Evolutionary conservation across 2,888 invertebrate species (phyloP).

Genomic region (Malachius bipustulatus): DNA sequence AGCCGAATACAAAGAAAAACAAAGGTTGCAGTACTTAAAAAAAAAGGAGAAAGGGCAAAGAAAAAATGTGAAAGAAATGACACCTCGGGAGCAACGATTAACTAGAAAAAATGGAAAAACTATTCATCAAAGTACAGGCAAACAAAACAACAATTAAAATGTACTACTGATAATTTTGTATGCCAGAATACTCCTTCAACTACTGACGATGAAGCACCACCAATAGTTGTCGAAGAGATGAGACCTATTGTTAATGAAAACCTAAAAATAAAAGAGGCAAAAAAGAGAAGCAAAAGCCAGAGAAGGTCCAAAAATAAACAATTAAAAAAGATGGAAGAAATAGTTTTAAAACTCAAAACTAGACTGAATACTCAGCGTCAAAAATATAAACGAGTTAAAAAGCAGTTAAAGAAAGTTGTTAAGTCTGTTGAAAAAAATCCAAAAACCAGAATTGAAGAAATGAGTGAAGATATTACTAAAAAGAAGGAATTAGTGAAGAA

Average conservation of each 20-base stretch:
- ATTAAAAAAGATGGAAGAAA: too few species aligned
- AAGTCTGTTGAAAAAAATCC: too few species aligned
- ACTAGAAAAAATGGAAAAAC: conserved; percentile 5
- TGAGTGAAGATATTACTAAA: too few species aligned
- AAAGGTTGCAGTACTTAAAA: conserved; percentile 2
- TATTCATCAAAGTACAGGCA: conserved; percentile 7
- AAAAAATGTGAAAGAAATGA: conserved; percentile 6
- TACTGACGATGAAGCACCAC: conserved; percentile 3
- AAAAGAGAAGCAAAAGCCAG: conserved; percentile 7
- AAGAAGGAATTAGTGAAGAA: background rate
- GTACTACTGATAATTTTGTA: conserved; percentile 5
- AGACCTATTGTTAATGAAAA: conserved; percentile 5
- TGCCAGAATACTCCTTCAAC: too few species aligned
- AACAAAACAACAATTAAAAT: conserved; percentile 7
- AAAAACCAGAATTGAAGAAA: too few species aligned
- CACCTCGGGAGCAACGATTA: conserved; percentile 5
- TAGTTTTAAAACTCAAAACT: background rate
- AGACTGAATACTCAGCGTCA: conserved; percentile 4
- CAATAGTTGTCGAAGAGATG: conserved; percentile 4
- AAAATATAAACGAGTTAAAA: conserved; percentile 2
- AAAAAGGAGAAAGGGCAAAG: conserved; percentile 6
- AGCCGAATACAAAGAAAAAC: conserved; percentile 6
- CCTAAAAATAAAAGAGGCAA: too few species aligned
- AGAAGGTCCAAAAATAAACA: conserved; percentile 6
- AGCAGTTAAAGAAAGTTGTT: background rate